Evolutionary conservation across 2,113 vertebrate species (phyloP).

Genomic region (Ranitomeya variabilis): DNA sequence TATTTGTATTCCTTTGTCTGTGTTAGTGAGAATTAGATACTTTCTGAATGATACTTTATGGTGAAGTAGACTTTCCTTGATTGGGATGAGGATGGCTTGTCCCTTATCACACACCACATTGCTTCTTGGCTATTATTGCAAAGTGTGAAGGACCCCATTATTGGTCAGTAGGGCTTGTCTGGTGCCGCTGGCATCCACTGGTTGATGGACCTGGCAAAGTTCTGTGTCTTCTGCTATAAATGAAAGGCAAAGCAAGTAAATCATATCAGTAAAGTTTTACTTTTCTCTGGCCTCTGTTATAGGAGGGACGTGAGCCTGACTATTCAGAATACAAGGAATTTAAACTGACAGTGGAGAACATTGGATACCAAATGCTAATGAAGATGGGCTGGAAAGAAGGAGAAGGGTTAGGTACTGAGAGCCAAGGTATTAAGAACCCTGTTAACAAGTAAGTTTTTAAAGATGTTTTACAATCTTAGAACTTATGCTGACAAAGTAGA

Average conservation of each 20-base stretch:
- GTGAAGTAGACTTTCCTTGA: too few species aligned
- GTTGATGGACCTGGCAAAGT: not conserved
- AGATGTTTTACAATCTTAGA: not conserved
- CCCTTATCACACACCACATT: too few species aligned
- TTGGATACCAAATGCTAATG: slow-evolving; percentile 98
- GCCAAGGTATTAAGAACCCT: slow-evolving; percentile 92
- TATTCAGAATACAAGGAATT: slow-evolving; percentile 98
- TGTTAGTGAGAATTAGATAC: too few species aligned
- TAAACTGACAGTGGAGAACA: slow-evolving; percentile 96
- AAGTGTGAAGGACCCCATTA: too few species aligned
- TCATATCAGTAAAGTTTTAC: not conserved
- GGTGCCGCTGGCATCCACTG: not conserved
- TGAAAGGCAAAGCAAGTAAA: not conserved
- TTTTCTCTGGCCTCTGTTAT: slow-evolving; percentile 42
- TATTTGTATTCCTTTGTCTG: too few species aligned
- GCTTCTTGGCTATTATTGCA: too few species aligned
- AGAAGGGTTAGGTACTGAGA: slow-evolving; percentile 88
- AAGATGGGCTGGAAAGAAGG: slow-evolving; percentile 99
- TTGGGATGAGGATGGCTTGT: too few species aligned
- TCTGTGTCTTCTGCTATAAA: not conserved
- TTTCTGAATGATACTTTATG: too few species aligned
- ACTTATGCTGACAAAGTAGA: not conserved
- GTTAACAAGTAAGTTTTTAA: slow-evolving; percentile 85
- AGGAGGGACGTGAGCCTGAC: slow-evolving; percentile 96
- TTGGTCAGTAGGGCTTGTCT: too few species aligned